Base-by-base conservation (phyloP, 2,113 vertebrate species). In the Toxotes chatareus region DNA sequence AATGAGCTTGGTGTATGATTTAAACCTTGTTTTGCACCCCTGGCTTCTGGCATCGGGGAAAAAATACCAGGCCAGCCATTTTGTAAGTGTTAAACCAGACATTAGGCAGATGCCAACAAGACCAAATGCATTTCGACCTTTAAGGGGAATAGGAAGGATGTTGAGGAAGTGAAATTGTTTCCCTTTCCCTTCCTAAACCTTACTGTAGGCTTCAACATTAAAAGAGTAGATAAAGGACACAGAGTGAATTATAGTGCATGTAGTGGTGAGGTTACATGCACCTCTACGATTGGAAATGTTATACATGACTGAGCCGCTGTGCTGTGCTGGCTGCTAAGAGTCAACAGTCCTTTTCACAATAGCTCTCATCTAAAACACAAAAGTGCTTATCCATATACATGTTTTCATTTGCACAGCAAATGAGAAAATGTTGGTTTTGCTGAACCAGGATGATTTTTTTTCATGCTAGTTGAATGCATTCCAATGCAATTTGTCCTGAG, bases 1-100 rank as follows among this genome's bases (percentile, higher is more conserved):
- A 88, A 91, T 84, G 87, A 88, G 86, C 87, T 65, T 5, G 67
- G 53, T 65, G 83, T 36, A 64, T 62, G 36, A 81, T 88, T 88
- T 75, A 80, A 71, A 88, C 79, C 79, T 74, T 76, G 87, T 88
- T 75, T 57, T 27, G 55, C 80, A 3, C 81, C 74, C 67, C 64
- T 47, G 77, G 86, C 51, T 84, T 56, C 88, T 88, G 89, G 92
- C 91, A 73, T 31, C 3, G 0, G 55, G 53, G 34, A 57, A 51
- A 44, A 44, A 67, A 65, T 56, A 65, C 49, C 82, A 69, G 73
- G 19, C 60, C 67, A 38, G 61, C 51, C 56, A 27, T 49, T 79
- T 83, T 63, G 78, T 81, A 46, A 4, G 64, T 34, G 70, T 66
- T 75, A 65, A 82, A 83, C n/a, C 80, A 86, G 79, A 87, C 70